Base-by-base conservation (phyloP, 2,888 invertebrate species). In the Chromoteleia sp. region DNA sequence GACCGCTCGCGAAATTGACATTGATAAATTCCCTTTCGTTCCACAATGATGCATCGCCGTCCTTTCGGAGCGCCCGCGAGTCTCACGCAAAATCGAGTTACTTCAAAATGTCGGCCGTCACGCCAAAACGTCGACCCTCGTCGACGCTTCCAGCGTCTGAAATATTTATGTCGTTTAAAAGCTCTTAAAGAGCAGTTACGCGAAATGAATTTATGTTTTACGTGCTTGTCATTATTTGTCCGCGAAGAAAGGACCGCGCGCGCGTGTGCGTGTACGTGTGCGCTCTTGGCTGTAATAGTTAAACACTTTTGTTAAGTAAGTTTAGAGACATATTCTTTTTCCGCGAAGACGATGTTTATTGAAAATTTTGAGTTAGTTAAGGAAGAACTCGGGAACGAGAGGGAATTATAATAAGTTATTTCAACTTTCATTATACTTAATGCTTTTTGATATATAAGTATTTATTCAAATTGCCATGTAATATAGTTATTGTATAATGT, bases 1-100 rank as follows among this genome's bases (percentile, higher is more conserved):
- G 61, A 33, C 82, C 43, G 45, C 45, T 79, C 82, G 82, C 78
- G 76, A 86, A 88, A 89, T 87, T 87, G 88, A 89, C 87, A 81
- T 85, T 90, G 88, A 89, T 86, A 86, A 88, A 90, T 89, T 85
- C 83, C 75, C 85, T 88, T 86, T 85, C 77, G 85, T 85, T 85
- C 82, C 78, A 84, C 84, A 87, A 75, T 85, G 86, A 87, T 88
- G 84, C 83, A 87, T 87, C 87, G 86, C 87, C 83, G 67, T 54
- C 52, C 71, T 63, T 52, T 63, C 71, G 58, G 15, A 12, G 36
- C 39, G 45, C 21, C 8, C 43, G 58, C 33, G 25, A 29, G 41
- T 52, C 29, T 59, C 68, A 61, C 73, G 75, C 75, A 58, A 65
- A 80, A 80, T 80, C 75, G 45, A 80, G 70, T 71, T 65, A 76